A percentile compares a stretch with the other conserved stretches of the same genome.
Evolutionary conservation across 2,797 vertebrate species (phyloP).

Genomic region (Natrix natrix): DNA sequence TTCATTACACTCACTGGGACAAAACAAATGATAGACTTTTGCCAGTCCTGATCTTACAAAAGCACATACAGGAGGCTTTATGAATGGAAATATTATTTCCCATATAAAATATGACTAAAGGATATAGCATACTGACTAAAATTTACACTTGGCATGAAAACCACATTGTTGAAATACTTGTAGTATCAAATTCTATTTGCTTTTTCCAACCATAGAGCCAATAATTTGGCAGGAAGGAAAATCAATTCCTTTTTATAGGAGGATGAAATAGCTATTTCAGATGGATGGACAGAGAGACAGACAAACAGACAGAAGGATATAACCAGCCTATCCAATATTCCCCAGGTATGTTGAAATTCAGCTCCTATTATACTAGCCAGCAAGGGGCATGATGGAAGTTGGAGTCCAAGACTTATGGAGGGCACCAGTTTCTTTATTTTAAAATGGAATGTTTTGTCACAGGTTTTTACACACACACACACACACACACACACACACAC

Average conservation of each 20-base stretch:
- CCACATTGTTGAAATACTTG: background rate
- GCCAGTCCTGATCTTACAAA: background rate
- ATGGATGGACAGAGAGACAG: background rate
- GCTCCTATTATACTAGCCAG: background rate
- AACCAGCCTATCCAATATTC: background rate
- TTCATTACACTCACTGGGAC: constrained; percentile 26
- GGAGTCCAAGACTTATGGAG: background rate
- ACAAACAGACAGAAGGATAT: background rate
- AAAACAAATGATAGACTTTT: constrained; percentile 11
- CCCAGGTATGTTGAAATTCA: background rate
- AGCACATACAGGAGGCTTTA: background rate
- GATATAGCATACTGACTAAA: background rate
- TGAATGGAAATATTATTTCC: constrained; percentile 13
- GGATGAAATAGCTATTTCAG: background rate
- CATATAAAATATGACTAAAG: constrained; percentile 11
- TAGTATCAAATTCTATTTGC: constrained; percentile 17
- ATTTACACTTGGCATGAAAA: constrained; percentile 1
- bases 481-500: background rate
- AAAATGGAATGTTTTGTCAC: background rate
- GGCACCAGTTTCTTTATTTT: background rate
- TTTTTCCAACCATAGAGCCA: background rate
- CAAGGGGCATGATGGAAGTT: background rate
- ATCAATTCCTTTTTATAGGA: background rate
- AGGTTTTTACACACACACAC: background rate
- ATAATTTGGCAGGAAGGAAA: background rate